Conservation (phyloP, 1,140 invertebrate genomes). For the Drosophila rhopaloa region DNA sequence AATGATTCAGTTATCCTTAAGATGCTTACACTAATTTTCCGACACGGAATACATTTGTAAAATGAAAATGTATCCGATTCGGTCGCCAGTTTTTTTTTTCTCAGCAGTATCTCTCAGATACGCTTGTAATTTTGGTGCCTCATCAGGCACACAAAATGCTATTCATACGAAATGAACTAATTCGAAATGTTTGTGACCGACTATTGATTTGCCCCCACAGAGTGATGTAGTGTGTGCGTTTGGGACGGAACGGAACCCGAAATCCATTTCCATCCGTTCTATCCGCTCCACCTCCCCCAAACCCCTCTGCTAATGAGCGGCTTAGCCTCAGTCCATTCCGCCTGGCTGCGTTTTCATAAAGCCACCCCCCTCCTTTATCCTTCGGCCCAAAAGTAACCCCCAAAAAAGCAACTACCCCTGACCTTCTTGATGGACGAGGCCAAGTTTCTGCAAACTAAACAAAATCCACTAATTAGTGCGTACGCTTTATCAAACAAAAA, state of each 20-base stretch:
- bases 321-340: slow-evolving; percentile 61
- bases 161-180: slow-evolving; percentile 50
- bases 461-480: slow-evolving; percentile 70
- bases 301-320: slow-evolving; percentile 60
- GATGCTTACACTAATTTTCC: neutral
- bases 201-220: slow-evolving; percentile 45
- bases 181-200: slow-evolving; percentile 47
- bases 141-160: slow-evolving; percentile 35
- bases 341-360: slow-evolving; percentile 63
- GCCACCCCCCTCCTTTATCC: slow-evolving; percentile 12
- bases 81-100: neutral
- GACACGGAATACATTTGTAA: slow-evolving; percentile 1
- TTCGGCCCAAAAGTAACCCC: slow-evolving; percentile 49
- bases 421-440: slow-evolving; percentile 26
- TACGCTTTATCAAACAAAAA: slow-evolving; percentile 49
- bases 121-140: slow-evolving; percentile 14
- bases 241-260: slow-evolving; percentile 14
- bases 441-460: slow-evolving; percentile 69
- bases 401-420: slow-evolving; percentile 32
- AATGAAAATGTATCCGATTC: slow-evolving; percentile 27
- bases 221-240: slow-evolving; percentile 3
- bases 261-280: slow-evolving; percentile 32
- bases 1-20: too few species aligned
- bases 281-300: slow-evolving; percentile 5
- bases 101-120: slow-evolving; percentile 15